These are phyloP conservation scores for Actinia tenebrosa DNA, from an alignment of 64 coral and sea anemone species.

Conservation along the genomic window DNA sequence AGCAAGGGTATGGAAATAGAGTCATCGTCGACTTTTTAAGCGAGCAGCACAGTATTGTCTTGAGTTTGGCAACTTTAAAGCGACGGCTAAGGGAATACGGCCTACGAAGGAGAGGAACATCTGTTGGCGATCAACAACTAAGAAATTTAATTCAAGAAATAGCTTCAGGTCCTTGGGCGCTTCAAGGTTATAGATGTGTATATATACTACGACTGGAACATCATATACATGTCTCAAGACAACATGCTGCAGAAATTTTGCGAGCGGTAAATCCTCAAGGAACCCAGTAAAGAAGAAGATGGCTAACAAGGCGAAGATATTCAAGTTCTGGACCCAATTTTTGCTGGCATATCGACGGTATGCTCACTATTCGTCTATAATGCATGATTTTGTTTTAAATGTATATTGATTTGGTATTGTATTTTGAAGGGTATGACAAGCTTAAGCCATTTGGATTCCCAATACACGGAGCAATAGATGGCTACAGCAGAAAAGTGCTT, in stretches of 20 bases:
- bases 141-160: constrained; percentile 16
- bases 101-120: constrained; percentile 20
- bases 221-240: constrained; percentile 30
- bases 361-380: not conserved
- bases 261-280: constrained; percentile 20
- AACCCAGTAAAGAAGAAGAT: constrained; percentile 13
- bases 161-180: not conserved
- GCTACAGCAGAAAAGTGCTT: constrained; percentile 62
- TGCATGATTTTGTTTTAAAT: not conserved
- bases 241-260: constrained; percentile 20
- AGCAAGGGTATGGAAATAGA: constrained; percentile 30
- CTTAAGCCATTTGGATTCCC: constrained; percentile 68
- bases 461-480: constrained; percentile 69
- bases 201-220: constrained; percentile 22
- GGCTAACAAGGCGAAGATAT: constrained; percentile 33
- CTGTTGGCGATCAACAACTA: not conserved
- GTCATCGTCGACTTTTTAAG: constrained; percentile 31
- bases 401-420: constrained; percentile 29
- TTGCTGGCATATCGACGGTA: constrained; percentile 25
- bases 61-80: constrained; percentile 34
- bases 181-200: constrained; percentile 34
- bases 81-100: constrained; percentile 24
- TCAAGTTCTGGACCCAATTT: constrained; percentile 30
- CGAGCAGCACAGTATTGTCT: constrained; percentile 3
- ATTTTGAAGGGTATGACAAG: constrained; percentile 60